These are phyloP conservation scores for Troides oblongomaculatus DNA, from an alignment of 2,888 invertebrate genomes.

Conservation along the genomic window DNA sequence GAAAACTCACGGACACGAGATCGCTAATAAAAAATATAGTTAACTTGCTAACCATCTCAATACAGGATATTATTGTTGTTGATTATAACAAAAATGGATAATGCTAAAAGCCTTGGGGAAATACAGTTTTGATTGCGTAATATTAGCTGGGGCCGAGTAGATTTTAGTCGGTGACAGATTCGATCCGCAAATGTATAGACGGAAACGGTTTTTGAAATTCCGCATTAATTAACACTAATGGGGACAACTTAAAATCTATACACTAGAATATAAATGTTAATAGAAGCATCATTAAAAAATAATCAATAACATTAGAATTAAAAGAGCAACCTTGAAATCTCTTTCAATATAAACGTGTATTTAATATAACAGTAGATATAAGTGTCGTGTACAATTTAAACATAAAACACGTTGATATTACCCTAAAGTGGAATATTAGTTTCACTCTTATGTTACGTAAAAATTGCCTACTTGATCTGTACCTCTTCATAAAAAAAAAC, in stretches of 20 bases:
- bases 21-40: neutral
- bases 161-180: neutral
- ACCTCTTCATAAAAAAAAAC: neutral
- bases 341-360: neutral
- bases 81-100: slow-evolving; percentile 10
- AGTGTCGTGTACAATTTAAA: neutral
- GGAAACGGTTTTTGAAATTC: neutral
- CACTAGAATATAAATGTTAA: neutral
- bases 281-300: neutral
- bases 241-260: too few species aligned
- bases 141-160: neutral
- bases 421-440: neutral
- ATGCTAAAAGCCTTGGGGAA: slow-evolving; percentile 15
- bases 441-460: neutral
- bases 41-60: neutral
- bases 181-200: neutral
- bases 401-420: neutral
- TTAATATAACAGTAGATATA: neutral
- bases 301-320: neutral
- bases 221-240: too few species aligned
- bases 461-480: neutral
- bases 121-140: slow-evolving; percentile 5
- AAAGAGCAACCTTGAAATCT: neutral
- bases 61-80: neutral
- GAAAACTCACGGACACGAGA: neutral